Percentiles rank a stretch among this genome's conserved stretches.
phyloP scores from a whole-genome alignment of 2,113 vertebrate species.

The Cichladusa arquata region DNA sequence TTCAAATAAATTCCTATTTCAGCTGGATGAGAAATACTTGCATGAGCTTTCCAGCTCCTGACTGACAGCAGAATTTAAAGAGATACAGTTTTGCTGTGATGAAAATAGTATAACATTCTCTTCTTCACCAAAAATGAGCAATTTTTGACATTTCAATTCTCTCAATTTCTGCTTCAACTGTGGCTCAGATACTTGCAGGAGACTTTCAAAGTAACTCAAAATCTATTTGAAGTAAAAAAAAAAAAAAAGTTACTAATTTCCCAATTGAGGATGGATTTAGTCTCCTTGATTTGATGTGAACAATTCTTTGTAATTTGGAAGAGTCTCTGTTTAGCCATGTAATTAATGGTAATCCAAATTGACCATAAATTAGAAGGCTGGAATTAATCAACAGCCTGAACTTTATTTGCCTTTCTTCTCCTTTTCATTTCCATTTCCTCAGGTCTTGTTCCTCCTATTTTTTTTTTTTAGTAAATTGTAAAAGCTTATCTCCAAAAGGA shows the following conservation, averaged over 20 bases:
- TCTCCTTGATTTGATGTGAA: constrained; percentile 20
- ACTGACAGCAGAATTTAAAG: background rate
- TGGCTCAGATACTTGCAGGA: background rate
- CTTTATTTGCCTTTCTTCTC: background rate
- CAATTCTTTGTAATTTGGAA: constrained; percentile 7
- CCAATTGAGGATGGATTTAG: background rate
- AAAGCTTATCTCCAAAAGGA: background rate
- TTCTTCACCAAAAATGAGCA: background rate
- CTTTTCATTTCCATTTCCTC: background rate
- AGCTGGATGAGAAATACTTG: background rate
- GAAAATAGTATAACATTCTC: background rate
- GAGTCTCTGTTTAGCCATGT: background rate
- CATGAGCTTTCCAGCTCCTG: background rate
- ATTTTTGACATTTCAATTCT: background rate
- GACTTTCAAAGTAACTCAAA: background rate
- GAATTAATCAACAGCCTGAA: constrained; percentile 22
- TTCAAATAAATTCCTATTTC: background rate
- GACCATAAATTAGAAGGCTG: background rate
- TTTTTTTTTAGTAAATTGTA: background rate
- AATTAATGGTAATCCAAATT: constrained; percentile 32
- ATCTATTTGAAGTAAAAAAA: background rate
- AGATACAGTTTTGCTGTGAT: background rate
- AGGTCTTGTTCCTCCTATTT: background rate
- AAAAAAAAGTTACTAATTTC: background rate
- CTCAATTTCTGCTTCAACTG: background rate